Base-by-base conservation (phyloP, 2,888 invertebrate genomes). In the Synergus gifuensis region DNA sequence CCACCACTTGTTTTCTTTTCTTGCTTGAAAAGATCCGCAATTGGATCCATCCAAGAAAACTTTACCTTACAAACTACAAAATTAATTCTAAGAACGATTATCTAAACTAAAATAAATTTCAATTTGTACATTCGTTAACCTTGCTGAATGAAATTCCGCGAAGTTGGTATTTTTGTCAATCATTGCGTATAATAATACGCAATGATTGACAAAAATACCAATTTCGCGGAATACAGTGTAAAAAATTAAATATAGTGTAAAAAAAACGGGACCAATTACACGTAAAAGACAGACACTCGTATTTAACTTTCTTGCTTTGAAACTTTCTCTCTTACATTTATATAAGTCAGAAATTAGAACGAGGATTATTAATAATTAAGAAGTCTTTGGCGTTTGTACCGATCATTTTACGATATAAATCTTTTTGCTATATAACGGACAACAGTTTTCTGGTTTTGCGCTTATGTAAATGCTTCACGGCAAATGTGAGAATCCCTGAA, bases 341-440 rank as follows among this genome's bases (percentile, higher is more conserved):
- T 49, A 54, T 73, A 54, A 73, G 28, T 4, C 54, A 16, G 36
- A 73, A 54, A 8, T 36, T 49, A 16, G 49, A 22, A 36, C 49
- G 36, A 36, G 36, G 44, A 86, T 85, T 86, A 87, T 84, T 88
- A 88, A 85, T 86, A 86, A 84, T 90, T 90, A 90, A 87, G 85
- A 88, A 90, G 89, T 90, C 91, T 91, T 91, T 91, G 91, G 91
- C 86, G 87, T 90, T 90, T 90, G 90, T 90, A 89, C 90, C 89
- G 89, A 90, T 89, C 82, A 88, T 90, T 78, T 78, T 42, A 58
- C 64, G 54, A 77, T 77, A 63, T 77, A 60, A 42, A 58, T 60
- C 49, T 73, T 69, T 69, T 69, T 73, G 73, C 36, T 28, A 54
- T 73, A 36, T n/a, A 73, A 73, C n/a, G 16, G 40, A 54, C 36